Percentiles rank a stretch among this genome's conserved stretches.
These are phyloP conservation scores for Pleuronectes platessa DNA, from an alignment of 2,113 vertebrate species.

Conservation along the genomic window DNA sequence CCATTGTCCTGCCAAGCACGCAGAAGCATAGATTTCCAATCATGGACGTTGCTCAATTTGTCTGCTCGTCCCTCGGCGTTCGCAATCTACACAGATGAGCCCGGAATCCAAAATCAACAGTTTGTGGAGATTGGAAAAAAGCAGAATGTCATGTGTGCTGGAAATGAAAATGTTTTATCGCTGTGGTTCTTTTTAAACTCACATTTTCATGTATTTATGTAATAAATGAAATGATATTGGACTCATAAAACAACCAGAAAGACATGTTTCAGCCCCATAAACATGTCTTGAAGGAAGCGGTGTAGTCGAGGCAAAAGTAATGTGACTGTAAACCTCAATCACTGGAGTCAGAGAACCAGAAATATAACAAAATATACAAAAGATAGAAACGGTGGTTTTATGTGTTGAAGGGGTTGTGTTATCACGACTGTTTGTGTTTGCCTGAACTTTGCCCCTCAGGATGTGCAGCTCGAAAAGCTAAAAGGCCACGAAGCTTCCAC, in stretches of 20 bases:
- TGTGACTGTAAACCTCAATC: not conserved
- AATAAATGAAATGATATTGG: not conserved
- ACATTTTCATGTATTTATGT: constrained; percentile 6
- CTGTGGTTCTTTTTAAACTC: not conserved
- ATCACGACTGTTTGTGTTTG: not conserved
- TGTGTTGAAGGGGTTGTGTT: not conserved
- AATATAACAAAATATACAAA: constrained; percentile 5
- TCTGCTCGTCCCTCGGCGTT: constrained; percentile 53
- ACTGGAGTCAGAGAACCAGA: not conserved
- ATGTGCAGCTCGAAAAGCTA: constrained; percentile 4
- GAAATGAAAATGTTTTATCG: constrained; percentile 5
- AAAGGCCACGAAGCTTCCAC: not conserved
- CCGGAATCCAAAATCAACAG: constrained; percentile 58
- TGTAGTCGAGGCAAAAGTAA: not conserved
- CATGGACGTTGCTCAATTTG: constrained; percentile 61
- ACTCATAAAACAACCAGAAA: constrained; percentile 18
- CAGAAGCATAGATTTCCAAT: constrained; percentile 74
- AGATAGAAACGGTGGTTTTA: not conserved
- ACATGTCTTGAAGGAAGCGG: not conserved
- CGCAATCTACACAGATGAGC: constrained; percentile 44
- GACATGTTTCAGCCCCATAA: not conserved
- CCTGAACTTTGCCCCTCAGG: constrained; percentile 7
- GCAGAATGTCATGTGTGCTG: constrained; percentile 11
- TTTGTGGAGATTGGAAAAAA: constrained; percentile 25
- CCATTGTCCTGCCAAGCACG: constrained; percentile 62